phyloP scores from a whole-genome alignment of 2,888 invertebrate genomes.

The Xanthia togata region DNA sequence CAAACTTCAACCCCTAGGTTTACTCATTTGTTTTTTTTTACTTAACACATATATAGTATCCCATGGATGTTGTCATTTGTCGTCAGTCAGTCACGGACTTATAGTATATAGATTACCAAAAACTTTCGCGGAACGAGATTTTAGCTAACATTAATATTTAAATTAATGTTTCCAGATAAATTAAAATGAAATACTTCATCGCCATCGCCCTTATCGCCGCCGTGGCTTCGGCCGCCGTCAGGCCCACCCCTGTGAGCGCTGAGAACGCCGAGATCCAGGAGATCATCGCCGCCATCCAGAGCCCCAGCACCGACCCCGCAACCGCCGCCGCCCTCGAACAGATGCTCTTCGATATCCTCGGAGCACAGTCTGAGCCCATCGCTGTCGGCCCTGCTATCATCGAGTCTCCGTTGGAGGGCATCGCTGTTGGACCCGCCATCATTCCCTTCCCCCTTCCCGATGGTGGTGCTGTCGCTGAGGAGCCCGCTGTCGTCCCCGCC shows the following conservation, averaged over 20 bases:
- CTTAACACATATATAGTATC: background rate
- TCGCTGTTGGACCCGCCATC: conserved; percentile 65
- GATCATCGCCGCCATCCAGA: conserved; percentile 79
- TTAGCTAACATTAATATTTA: background rate
- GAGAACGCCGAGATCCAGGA: conserved; percentile 71
- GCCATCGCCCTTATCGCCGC: conserved; percentile 50
- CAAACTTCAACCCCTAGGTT: background rate
- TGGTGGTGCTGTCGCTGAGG: conserved; percentile 32
- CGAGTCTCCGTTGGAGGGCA: conserved; percentile 37
- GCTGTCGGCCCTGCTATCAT: conserved; percentile 63
- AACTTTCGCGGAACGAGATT: background rate
- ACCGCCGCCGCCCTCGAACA: conserved; percentile 72
- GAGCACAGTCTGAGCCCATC: conserved; percentile 27
- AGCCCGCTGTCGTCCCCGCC: conserved; percentile 22
- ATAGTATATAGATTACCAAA: background rate
- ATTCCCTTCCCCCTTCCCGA: conserved; percentile 64
- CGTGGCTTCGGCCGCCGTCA: conserved; percentile 46
- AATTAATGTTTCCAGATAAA: conserved; percentile 41
- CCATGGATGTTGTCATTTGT: background rate
- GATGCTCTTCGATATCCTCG: conserved; percentile 55
- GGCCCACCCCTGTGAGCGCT: conserved; percentile 35
- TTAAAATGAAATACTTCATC: conserved; percentile 60
- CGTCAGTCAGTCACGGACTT: background rate
- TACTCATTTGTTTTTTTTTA: background rate
- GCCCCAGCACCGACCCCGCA: conserved; percentile 79